Conservation (phyloP, 2,888 invertebrate species). For the Pteria penguin region DNA sequence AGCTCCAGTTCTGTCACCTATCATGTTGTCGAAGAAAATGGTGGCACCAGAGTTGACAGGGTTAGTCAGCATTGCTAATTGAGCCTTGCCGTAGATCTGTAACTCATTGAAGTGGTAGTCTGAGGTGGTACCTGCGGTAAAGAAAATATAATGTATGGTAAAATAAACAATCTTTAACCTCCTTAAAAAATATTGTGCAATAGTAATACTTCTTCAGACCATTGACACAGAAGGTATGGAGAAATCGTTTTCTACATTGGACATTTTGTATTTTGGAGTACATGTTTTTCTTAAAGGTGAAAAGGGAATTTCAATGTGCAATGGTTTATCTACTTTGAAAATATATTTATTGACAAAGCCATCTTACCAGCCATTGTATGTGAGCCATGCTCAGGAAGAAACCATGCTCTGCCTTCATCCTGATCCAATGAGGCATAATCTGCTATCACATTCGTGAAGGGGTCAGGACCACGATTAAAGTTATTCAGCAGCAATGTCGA, state of each 20-base stretch:
- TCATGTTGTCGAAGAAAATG: conserved; percentile 66
- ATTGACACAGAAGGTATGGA: too few species aligned
- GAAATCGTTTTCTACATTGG: too few species aligned
- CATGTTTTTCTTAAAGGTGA: too few species aligned
- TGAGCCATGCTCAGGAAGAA: conserved; percentile 57
- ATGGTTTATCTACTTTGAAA: too few species aligned
- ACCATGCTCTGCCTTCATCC: conserved; percentile 67
- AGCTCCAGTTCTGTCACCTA: conserved; percentile 68
- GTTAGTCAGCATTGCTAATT: conserved; percentile 64
- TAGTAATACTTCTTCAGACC: too few species aligned
- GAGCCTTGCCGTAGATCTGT: conserved; percentile 69
- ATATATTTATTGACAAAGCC: too few species aligned
- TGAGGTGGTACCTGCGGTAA: conserved; percentile 49
- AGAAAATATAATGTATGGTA: not conserved
- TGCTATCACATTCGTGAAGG: conserved; percentile 51
- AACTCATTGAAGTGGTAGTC: conserved; percentile 64
- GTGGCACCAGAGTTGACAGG: conserved; percentile 51
- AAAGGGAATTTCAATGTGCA: too few species aligned
- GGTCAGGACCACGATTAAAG: conserved; percentile 58
- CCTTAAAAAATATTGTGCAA: not conserved
- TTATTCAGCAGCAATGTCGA: conserved; percentile 67
- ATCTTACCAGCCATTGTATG: conserved; percentile 41
- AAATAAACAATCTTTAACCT: not conserved
- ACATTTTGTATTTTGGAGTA: too few species aligned
- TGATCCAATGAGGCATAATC: conserved; percentile 56